Percentiles rank a stretch among this genome's conserved stretches.
Evolutionary conservation across 2,113 vertebrate genomes (phyloP).

Genomic region (Martes martes): DNA sequence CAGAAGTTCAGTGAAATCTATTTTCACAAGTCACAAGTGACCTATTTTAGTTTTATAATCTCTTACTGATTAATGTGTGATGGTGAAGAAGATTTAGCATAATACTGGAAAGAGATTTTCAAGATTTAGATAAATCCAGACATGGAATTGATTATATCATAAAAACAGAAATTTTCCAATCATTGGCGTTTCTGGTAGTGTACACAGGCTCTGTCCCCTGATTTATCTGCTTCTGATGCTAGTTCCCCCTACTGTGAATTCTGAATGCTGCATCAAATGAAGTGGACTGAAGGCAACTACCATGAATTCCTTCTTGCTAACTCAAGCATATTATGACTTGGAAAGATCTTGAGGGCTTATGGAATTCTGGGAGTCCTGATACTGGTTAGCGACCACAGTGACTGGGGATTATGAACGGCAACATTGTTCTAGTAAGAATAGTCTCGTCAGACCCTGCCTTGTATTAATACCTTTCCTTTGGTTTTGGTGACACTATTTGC

Average conservation of each 20-base stretch:
- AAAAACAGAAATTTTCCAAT: background rate
- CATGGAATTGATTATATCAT: background rate
- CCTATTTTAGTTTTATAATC: background rate
- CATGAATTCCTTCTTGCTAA: background rate
- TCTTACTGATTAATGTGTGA: background rate
- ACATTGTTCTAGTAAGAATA: background rate
- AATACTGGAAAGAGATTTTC: background rate
- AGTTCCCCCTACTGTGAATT: background rate
- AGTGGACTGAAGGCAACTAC: background rate
- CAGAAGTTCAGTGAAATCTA: background rate
- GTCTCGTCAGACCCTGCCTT: background rate
- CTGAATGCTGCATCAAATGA: background rate
- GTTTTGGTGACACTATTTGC: background rate
- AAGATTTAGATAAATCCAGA: background rate
- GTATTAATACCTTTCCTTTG: background rate
- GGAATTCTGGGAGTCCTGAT: background rate
- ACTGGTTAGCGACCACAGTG: background rate
- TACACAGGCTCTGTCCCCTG: background rate
- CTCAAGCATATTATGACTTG: background rate
- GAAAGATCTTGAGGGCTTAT: background rate
- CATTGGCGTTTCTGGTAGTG: background rate
- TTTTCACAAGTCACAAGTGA: background rate
- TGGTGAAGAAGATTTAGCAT: background rate
- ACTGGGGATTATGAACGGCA: background rate
- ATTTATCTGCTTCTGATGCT: background rate